phyloP scores from a whole-genome alignment of 92 coral and sea anemone species.

The Porites cylindrica region DNA sequence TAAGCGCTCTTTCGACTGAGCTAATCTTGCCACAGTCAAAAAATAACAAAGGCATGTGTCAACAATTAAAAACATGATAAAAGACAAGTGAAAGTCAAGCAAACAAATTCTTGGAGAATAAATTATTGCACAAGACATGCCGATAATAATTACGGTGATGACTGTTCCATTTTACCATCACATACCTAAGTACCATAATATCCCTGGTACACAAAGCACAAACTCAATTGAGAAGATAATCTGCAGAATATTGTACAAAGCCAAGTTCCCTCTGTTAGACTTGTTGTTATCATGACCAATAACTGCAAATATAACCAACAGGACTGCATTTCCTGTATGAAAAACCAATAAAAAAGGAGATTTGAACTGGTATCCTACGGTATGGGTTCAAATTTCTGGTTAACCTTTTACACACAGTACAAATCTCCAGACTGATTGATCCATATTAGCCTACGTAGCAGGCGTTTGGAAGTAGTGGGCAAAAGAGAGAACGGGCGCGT shows the following conservation, averaged over 20 bases:
- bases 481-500: too few relatives aligned
- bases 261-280: constrained; percentile 51
- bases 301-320: constrained; percentile 80
- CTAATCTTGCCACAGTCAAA: too few relatives aligned
- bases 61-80: neutral
- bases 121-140: neutral
- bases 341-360: neutral
- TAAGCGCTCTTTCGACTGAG: too few relatives aligned
- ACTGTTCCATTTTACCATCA: neutral
- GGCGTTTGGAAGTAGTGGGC: too few relatives aligned
- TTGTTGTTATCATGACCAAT: constrained; percentile 56
- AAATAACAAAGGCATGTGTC: neutral
- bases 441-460: too few relatives aligned
- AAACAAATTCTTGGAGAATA: too few relatives aligned
- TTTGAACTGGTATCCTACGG: too few relatives aligned
- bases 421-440: too few relatives aligned
- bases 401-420: too few relatives aligned
- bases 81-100: neutral
- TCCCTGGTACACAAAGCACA: constrained; percentile 78
- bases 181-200: constrained; percentile 88
- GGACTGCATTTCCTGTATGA: constrained; percentile 90
- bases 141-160: too few relatives aligned
- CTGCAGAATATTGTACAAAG: constrained; percentile 75
- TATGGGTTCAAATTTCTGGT: too few relatives aligned
- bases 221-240: constrained; percentile 85